Evolutionary conservation across 1,140 invertebrate genomes (phyloP), one percentile per base, ranked within the genome.

Genomic region (Acyrthosiphon pisum): DNA sequence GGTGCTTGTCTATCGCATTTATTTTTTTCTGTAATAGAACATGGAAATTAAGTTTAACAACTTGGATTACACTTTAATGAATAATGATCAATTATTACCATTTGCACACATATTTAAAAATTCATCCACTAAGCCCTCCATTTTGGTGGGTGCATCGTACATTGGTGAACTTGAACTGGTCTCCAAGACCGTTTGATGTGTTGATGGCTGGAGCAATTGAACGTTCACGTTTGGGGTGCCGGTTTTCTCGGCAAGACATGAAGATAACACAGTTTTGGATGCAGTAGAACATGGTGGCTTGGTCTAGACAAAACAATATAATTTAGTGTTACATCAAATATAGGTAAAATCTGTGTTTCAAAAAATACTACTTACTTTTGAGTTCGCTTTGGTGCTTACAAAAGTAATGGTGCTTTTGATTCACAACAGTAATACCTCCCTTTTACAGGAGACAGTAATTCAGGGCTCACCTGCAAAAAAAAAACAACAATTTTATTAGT

Each of bases 81-180:
- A 76, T 76, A 68, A n/a, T n/a, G n/a, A 76, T 35, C 1, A 4
- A 76, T 6, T 76, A 41, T 53, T 93, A 93, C 81, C 91, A 8
- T 93, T 86, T 50, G 91, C 91, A 53, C 91, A 93, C 91, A 93
- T 93, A 41, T 93, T 93, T 30, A 93, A 86, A 68, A 88, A 91
- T 93, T 93, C 93, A 93, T 93, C 93, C 93, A 91, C 93, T 92
- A 92, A 93, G 93, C 91, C 93, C 93, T 93, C 93, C 93, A 93
- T 93, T 93, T 83, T 93, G 93, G 44, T 93, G 93, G 93, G 93
- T 93, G 91, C 91, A 93, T 92, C 91, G 90, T 22, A 86, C 90
- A 50, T 86, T 68, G 4, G 84, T 91, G 56, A 93, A 92, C 83
- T 92, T 87, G 91, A 92, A 91, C 84, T 93, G 90, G 83, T 56